These are phyloP conservation scores for Rhabdornis inornatus DNA, from an alignment of 2,113 vertebrate genomes.

Conservation along the genomic window DNA sequence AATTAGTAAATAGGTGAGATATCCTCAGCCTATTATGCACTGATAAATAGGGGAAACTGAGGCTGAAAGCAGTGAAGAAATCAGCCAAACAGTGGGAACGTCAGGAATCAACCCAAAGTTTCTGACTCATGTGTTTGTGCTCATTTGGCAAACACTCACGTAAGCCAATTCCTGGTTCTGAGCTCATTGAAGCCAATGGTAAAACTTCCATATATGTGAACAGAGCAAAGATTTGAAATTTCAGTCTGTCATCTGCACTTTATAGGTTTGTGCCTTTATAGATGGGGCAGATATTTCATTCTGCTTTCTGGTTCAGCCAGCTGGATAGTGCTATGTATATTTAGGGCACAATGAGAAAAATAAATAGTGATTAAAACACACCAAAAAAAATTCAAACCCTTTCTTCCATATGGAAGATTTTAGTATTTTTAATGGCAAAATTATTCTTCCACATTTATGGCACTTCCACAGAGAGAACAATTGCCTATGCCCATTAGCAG, in stretches of 20 bases:
- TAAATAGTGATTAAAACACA: neutral
- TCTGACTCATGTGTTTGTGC: neutral
- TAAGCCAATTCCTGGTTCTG: neutral
- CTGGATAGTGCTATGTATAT: neutral
- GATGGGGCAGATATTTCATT: neutral
- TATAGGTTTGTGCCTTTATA: neutral
- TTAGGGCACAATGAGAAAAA: conserved; percentile 9
- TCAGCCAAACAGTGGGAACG: neutral
- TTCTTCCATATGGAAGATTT: conserved; percentile 27
- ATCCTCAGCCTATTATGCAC: neutral
- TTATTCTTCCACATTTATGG: neutral
- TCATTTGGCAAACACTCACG: neutral
- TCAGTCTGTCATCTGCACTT: neutral
- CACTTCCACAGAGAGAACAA: neutral
- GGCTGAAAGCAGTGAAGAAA: neutral
- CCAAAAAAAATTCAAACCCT: neutral
- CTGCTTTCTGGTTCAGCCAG: conserved; percentile 16
- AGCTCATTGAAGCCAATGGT: neutral
- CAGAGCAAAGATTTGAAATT: neutral
- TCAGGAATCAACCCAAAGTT: neutral
- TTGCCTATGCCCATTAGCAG: neutral
- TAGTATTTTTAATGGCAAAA: conserved; percentile 8
- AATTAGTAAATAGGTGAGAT: neutral
- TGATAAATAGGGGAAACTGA: neutral
- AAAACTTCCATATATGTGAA: neutral